Percentiles rank a stretch among this genome's conserved stretches.
Evolutionary conservation across 2,113 vertebrate genomes (phyloP).

Genomic region (Chionis minor): DNA sequence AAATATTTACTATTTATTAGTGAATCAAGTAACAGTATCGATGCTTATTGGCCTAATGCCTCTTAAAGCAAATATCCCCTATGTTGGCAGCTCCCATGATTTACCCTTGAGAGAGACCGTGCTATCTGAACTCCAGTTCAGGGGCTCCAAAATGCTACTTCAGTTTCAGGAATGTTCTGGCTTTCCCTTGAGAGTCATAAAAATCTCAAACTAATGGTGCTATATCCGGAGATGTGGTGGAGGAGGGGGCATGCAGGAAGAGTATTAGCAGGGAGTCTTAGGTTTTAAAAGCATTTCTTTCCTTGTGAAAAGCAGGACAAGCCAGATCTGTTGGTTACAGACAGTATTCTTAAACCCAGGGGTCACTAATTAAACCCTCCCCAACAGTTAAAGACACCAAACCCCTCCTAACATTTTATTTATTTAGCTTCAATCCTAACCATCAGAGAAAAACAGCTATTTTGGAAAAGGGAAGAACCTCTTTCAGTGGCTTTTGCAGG

Average conservation of each 20-base stretch:
- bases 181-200: conserved; percentile 29
- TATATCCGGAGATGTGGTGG: not conserved
- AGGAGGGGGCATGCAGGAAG: not conserved
- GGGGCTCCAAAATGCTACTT: conserved; percentile 27
- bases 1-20: not conserved
- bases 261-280: not conserved
- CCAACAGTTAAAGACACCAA: not conserved
- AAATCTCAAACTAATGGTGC: not conserved
- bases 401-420: too few relatives aligned
- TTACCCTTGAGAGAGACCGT: not conserved
- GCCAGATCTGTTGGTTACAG: not conserved
- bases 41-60: not conserved
- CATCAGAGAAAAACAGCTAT: not conserved
- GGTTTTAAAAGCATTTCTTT: not conserved
- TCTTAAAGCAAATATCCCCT: not conserved
- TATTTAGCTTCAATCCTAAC: not conserved
- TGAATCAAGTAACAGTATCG: not conserved
- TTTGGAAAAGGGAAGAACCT: not conserved
- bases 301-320: not conserved
- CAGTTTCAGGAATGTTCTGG: conserved; percentile 46
- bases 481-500: not conserved
- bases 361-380: not conserved
- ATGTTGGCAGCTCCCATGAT: not conserved
- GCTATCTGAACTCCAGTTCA: not conserved
- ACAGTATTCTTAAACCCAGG: not conserved